Evolutionary conservation across 2,888 invertebrate species (phyloP).

Genomic region (Dynastes hyllus): DNA sequence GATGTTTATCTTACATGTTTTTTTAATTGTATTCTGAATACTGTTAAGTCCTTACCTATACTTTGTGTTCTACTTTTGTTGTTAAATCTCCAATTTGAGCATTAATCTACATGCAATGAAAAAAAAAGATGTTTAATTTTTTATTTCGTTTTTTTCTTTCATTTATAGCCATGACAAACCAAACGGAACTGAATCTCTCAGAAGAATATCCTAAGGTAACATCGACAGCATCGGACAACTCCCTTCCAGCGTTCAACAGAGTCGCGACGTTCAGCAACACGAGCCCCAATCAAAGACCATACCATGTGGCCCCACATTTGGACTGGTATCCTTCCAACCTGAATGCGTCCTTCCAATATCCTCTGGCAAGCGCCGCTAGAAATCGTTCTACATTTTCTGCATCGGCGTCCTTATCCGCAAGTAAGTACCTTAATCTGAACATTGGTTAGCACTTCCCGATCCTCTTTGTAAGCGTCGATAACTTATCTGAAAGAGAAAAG

Average conservation of each 20-base stretch:
- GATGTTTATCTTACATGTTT: no score
- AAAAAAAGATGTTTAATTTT: background rate
- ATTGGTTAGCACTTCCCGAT: slow-evolving; percentile 22
- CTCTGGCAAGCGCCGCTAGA: slow-evolving; percentile 62
- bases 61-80: no score
- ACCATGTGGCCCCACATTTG: slow-evolving; percentile 60
- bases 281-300: slow-evolving; percentile 57
- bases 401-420: slow-evolving; percentile 81
- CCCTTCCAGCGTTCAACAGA: slow-evolving; percentile 67
- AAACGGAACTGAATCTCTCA: slow-evolving; percentile 56
- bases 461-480: slow-evolving; percentile 16
- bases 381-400: slow-evolving; percentile 76
- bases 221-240: slow-evolving; percentile 58
- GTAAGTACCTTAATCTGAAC: slow-evolving; percentile 73
- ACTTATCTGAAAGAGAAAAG: slow-evolving; percentile 41
- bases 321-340: slow-evolving; percentile 61
- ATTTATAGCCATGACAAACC: slow-evolving; percentile 59
- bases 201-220: slow-evolving; percentile 65
- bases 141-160: slow-evolving; percentile 26
- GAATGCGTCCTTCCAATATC: slow-evolving; percentile 55
- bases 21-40: no score
- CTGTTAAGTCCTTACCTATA: no score
- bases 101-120: no score
- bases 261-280: slow-evolving; percentile 62
- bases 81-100: no score